Conservation (phyloP, 2,888 invertebrate species). For the Subacronicta megacephala region DNA sequence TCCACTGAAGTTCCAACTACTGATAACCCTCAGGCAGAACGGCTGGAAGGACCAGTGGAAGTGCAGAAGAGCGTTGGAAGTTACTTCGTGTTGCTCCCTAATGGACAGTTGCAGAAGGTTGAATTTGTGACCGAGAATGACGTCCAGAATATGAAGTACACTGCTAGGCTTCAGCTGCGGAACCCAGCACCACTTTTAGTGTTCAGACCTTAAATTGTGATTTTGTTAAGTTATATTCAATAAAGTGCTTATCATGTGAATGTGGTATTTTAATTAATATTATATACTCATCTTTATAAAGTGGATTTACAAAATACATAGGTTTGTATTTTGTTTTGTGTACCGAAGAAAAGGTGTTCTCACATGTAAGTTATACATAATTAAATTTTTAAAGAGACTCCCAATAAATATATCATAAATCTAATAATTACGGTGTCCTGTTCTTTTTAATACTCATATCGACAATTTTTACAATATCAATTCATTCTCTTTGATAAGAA, state of each 20-base stretch:
- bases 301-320: too few species aligned
- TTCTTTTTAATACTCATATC: too few species aligned
- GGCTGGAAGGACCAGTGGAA: constrained; percentile 78
- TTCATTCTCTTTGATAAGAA: too few species aligned
- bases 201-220: constrained; percentile 68
- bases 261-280: constrained; percentile 5
- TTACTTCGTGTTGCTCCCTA: constrained; percentile 91
- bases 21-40: constrained; percentile 78
- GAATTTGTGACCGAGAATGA: constrained; percentile 88
- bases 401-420: too few species aligned
- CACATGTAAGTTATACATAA: too few species aligned
- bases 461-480: too few species aligned
- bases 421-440: too few species aligned
- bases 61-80: constrained; percentile 88
- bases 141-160: constrained; percentile 90
- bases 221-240: constrained; percentile 19
- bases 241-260: constrained; percentile 30
- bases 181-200: constrained; percentile 76
- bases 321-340: too few species aligned
- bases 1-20: constrained; percentile 74
- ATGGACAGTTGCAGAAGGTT: constrained; percentile 90
- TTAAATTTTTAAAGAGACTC: too few species aligned
- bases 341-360: too few species aligned
- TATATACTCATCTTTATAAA: background rate
- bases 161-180: constrained; percentile 88